Conservation (phyloP, 2,888 invertebrate species). For the Watsonalla cultraria region DNA sequence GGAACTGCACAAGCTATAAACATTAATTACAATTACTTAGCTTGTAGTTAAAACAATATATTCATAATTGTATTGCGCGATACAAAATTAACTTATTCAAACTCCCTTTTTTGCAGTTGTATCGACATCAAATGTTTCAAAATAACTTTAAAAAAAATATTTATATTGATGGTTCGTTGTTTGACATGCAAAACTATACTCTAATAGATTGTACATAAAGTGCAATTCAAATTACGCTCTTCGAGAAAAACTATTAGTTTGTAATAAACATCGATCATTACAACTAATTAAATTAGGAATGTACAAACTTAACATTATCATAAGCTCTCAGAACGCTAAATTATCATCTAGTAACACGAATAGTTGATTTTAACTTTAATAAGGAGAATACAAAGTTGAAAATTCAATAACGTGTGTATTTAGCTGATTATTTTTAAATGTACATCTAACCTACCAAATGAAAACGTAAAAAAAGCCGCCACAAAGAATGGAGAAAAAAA, state of each 20-base stretch:
- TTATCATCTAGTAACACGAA: conserved; percentile 22
- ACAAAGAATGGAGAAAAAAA: not conserved
- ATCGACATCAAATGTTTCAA: not conserved
- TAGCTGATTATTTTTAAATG: not conserved
- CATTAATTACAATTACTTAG: conserved; percentile 3
- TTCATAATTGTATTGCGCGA: not conserved
- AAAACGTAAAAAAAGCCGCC: conserved; percentile 1
- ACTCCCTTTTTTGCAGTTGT: not conserved
- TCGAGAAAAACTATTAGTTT: conserved; percentile 2
- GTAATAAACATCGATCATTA: conserved; percentile 12
- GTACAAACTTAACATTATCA: conserved; percentile 57
- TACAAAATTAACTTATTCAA: not conserved
- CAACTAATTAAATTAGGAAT: conserved; percentile 54
- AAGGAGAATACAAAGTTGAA: not conserved
- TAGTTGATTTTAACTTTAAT: not conserved
- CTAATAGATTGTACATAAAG: not conserved
- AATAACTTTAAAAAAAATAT: not conserved
- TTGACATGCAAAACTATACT: not conserved
- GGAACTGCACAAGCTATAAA: conserved; percentile 15
- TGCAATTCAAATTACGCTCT: not conserved
- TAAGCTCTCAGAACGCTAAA: conserved; percentile 30
- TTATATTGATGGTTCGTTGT: not conserved
- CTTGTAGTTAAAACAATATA: not conserved
- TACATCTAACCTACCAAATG: not conserved
- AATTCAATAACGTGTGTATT: not conserved